Evolutionary conservation across 2,113 vertebrate species (phyloP).

Genomic region (Lanius collurio): DNA sequence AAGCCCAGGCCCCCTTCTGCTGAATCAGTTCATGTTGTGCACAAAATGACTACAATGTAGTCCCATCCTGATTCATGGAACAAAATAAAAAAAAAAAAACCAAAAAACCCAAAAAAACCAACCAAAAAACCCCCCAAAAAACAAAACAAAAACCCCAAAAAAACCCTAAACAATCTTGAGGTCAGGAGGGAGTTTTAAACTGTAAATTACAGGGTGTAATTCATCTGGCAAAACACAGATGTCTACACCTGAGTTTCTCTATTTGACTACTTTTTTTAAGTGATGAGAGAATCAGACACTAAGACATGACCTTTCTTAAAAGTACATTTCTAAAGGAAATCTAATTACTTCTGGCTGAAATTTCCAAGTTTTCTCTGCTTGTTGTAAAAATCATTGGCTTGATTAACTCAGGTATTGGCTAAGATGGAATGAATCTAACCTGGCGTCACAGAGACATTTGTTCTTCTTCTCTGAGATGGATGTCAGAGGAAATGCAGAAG

Average conservation of each 20-base stretch:
- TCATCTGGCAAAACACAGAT: background rate
- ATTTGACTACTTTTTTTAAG: background rate
- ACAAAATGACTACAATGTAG: background rate
- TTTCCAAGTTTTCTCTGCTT: background rate
- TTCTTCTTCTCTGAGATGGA: background rate
- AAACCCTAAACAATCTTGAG: background rate
- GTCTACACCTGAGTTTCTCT: background rate
- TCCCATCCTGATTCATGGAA: background rate
- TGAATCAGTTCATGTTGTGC: background rate
- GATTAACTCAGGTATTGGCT: background rate
- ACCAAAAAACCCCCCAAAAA: background rate
- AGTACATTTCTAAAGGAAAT: background rate
- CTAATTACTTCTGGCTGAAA: background rate
- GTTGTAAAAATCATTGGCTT: background rate
- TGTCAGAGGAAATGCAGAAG: background rate
- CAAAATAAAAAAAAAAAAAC: background rate
- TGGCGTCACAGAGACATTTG: background rate
- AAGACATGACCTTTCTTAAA: background rate
- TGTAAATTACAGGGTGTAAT: background rate
- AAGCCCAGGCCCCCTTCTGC: background rate
- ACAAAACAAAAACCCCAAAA: too few species aligned
- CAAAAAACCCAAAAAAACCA: background rate
- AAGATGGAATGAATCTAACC: background rate
- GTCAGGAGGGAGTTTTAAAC: background rate
- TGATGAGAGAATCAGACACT: background rate